Evolutionary conservation across 2,888 invertebrate genomes (phyloP).

Genomic region (Dioctria rufipes): DNA sequence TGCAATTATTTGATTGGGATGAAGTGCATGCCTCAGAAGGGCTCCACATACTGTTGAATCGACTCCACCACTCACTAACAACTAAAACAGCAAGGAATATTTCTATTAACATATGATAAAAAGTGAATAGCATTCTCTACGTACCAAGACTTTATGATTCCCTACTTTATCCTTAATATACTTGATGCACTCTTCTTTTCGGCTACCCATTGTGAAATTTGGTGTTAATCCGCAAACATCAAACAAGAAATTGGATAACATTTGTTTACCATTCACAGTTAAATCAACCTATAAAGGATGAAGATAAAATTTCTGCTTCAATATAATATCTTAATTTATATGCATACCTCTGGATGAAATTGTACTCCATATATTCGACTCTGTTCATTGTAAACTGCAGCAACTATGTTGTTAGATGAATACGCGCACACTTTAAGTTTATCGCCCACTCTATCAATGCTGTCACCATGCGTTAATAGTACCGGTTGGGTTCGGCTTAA

Average conservation of each 20-base stretch:
- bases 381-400: conserved; percentile 93
- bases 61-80: conserved; percentile 97
- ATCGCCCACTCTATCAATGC: conserved; percentile 92
- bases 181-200: conserved; percentile 92
- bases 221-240: conserved; percentile 90
- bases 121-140: conserved; percentile 65
- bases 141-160: conserved; percentile 91
- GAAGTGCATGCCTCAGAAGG: conserved; percentile 89
- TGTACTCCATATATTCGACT: conserved; percentile 95
- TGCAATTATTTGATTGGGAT: conserved; percentile 92
- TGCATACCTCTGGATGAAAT: conserved; percentile 94
- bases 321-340: neutral
- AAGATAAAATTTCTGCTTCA: neutral
- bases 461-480: conserved; percentile 97
- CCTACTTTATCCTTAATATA: conserved; percentile 93
- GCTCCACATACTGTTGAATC: conserved; percentile 99
- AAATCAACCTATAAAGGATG: conserved; percentile 82
- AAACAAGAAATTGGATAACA: conserved; percentile 95
- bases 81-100: conserved; percentile 72
- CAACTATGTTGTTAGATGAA: conserved; percentile 83
- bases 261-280: conserved; percentile 90
- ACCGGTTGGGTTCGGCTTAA: conserved; percentile 91
- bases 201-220: conserved; percentile 88
- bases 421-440: conserved; percentile 89
- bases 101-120: no score